Evolutionary conservation across 1,140 invertebrate species (phyloP).

Genomic region (Meloidogyne chitwoodi): DNA sequence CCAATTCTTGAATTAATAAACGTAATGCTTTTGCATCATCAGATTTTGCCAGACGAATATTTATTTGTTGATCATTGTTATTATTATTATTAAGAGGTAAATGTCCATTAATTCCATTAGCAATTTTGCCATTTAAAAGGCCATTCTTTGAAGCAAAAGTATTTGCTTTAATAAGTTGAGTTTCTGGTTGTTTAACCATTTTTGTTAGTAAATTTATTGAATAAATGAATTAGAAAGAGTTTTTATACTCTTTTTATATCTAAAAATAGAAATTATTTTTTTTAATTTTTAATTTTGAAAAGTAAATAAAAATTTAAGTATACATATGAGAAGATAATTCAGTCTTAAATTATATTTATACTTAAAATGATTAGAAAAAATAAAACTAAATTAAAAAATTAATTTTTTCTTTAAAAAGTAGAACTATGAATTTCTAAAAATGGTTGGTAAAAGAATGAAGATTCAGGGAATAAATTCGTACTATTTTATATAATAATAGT

Average conservation of each 20-base stretch:
- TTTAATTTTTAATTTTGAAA: no score
- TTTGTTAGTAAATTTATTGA: neutral
- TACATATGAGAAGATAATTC: no score
- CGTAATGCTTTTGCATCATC: neutral
- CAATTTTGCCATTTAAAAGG: neutral
- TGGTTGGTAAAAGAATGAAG: neutral
- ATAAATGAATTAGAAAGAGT: neutral
- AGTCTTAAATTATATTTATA: no score
- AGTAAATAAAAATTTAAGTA: no score
- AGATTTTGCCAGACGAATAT: neutral
- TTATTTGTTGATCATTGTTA: neutral
- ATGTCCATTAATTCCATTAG: neutral
- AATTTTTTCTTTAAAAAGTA: neutral
- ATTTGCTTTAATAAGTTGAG: neutral
- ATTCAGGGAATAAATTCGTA: neutral
- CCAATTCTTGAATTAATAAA: slow-evolving; percentile 1
- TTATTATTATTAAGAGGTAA: no score
- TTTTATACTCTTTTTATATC: neutral
- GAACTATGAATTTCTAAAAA: neutral
- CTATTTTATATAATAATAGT: neutral
- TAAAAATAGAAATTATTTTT: neutral
- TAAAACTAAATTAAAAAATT: no score
- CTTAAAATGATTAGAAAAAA: no score
- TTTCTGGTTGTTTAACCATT: neutral
- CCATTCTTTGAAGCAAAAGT: neutral